These are phyloP conservation scores for Rhabditoides inermis DNA, from an alignment of 2,888 invertebrate species.

Conservation along the genomic window DNA sequence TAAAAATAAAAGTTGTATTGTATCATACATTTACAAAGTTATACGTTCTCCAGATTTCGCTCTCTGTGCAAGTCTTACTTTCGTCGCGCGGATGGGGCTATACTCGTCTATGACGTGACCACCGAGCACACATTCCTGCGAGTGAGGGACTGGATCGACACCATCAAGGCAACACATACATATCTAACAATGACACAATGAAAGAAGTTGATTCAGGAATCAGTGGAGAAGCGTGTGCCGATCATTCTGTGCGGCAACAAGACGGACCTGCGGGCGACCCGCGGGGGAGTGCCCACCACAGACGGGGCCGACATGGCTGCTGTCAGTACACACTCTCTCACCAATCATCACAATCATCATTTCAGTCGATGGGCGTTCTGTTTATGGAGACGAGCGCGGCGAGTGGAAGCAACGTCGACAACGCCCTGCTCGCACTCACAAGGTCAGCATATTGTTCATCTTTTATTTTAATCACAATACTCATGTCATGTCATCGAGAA, in stretches of 20 bases:
- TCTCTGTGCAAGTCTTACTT: constrained; percentile 63
- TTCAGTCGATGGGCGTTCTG: constrained; percentile 34
- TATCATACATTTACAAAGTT: not conserved
- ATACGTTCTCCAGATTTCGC: constrained; percentile 55
- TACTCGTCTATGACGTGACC: constrained; percentile 62
- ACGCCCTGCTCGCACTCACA: constrained; percentile 36
- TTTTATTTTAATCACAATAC: not conserved
- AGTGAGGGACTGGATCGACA: constrained; percentile 61
- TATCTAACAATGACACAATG: not conserved
- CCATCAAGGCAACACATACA: constrained; percentile 56
- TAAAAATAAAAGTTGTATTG: not conserved
- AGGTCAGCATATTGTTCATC: constrained; percentile 17
- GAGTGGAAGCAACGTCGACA: constrained; percentile 42
- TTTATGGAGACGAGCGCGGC: too few species aligned
- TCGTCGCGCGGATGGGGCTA: constrained; percentile 62
- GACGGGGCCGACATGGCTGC: constrained; percentile 35
- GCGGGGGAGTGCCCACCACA: constrained; percentile 23
- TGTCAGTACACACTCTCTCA: constrained; percentile 13
- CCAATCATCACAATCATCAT: constrained; percentile 57
- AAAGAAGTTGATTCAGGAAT: constrained; percentile 54
- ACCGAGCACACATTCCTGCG: constrained; percentile 61
- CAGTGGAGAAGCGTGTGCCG: constrained; percentile 58
- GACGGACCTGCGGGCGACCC: constrained; percentile 57
- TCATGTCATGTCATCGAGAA: not conserved
- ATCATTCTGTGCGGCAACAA: constrained; percentile 62